A percentile compares a stretch with the other conserved stretches of the same genome.
Evolutionary conservation across 2,888 invertebrate genomes (phyloP).

Genomic region (Diploptera punctata): DNA sequence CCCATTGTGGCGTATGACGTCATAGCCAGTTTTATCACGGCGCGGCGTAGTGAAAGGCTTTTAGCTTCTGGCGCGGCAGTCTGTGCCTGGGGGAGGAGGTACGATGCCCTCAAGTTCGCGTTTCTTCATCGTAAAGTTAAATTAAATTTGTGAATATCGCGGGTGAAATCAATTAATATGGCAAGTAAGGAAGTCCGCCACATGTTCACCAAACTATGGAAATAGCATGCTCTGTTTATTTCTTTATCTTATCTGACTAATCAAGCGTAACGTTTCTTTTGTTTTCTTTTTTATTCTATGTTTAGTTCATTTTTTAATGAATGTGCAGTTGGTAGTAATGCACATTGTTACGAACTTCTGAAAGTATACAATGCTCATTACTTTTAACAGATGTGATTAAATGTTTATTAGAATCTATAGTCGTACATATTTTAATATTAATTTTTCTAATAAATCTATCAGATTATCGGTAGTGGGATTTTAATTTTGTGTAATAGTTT

Average conservation of each 20-base stretch:
- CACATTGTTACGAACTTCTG: no score
- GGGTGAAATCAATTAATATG: not conserved
- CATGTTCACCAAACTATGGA: no score
- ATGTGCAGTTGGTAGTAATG: no score
- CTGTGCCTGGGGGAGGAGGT: constrained; percentile 14
- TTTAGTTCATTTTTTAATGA: no score
- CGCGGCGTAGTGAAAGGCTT: constrained; percentile 28
- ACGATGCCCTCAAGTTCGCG: not conserved
- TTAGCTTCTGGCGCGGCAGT: constrained; percentile 15
- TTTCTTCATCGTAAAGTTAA: not conserved
- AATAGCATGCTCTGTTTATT: not conserved
- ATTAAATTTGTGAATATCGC: not conserved
- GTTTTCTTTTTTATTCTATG: not conserved
- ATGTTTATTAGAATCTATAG: no score
- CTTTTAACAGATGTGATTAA: no score
- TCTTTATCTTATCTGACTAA: not conserved
- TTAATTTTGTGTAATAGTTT: no score
- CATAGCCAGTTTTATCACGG: constrained; percentile 30
- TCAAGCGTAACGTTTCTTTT: not conserved
- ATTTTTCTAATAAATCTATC: no score
- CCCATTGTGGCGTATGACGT: constrained; percentile 39
- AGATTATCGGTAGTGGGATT: no score
- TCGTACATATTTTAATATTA: no score
- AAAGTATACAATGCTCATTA: no score
- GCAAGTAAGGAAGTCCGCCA: constrained; percentile 6